A percentile compares a stretch with the other conserved stretches of the same genome.
phyloP scores from a whole-genome alignment of 92 coral and sea anemone genomes.

The Zoanthus sociatus region DNA sequence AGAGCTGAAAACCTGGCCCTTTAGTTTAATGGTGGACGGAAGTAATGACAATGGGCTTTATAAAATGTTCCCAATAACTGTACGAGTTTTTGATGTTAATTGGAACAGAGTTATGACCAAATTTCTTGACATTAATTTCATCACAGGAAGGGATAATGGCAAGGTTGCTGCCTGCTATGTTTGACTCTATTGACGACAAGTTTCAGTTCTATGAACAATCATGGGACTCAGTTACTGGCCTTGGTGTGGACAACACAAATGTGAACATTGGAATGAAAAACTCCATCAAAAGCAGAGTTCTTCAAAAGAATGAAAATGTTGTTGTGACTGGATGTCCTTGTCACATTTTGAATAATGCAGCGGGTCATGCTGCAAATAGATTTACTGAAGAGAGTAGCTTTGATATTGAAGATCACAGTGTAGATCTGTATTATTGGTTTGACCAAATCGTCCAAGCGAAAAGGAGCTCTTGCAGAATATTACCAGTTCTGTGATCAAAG shows the following conservation, averaged over 20 bases:
- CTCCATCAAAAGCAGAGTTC: slow-evolving; percentile 41
- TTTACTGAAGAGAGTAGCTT: slow-evolving; percentile 37
- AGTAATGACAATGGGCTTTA: slow-evolving; percentile 57
- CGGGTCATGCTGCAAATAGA: slow-evolving; percentile 26
- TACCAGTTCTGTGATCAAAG: slow-evolving; percentile 37
- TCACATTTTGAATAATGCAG: slow-evolving; percentile 52
- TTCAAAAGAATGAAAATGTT: slow-evolving; percentile 38
- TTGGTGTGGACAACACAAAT: slow-evolving; percentile 57
- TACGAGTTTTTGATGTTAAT: slow-evolving; percentile 41
- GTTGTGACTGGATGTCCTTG: slow-evolving; percentile 51
- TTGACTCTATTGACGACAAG: slow-evolving; percentile 37
- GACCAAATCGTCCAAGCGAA: slow-evolving; percentile 48
- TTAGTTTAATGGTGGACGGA: slow-evolving; percentile 53
- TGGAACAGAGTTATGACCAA: slow-evolving; percentile 49
- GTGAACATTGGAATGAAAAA: slow-evolving; percentile 40
- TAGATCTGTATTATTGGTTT: slow-evolving; percentile 55
- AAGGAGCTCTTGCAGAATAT: slow-evolving; percentile 38
- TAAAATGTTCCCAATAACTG: slow-evolving; percentile 58
- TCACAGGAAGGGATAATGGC: slow-evolving; percentile 43
- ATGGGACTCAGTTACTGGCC: slow-evolving; percentile 42
- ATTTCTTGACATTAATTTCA: slow-evolving; percentile 51
- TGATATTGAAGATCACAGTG: slow-evolving; percentile 48
- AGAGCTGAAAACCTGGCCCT: slow-evolving; percentile 50
- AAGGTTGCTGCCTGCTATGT: slow-evolving; percentile 50
- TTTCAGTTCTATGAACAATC: slow-evolving; percentile 12